Percentiles rank a stretch among this genome's conserved stretches.
Evolutionary conservation across 2,888 invertebrate genomes (phyloP).

Genomic region (Acrobeloides nanus): DNA sequence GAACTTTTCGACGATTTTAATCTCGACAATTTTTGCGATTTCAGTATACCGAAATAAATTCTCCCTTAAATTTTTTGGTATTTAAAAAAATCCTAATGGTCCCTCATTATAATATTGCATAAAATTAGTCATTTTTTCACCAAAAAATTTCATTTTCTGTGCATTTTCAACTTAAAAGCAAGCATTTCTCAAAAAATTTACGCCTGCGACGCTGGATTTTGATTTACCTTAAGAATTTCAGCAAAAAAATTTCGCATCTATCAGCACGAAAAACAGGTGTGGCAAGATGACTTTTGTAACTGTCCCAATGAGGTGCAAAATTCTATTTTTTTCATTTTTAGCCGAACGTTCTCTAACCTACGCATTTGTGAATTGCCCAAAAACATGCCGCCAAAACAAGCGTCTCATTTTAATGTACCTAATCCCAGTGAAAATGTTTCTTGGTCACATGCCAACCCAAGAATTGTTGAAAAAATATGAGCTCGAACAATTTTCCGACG

Average conservation of each 20-base stretch:
- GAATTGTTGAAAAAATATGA: slow-evolving; percentile 78
- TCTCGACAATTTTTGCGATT: background rate
- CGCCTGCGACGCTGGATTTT: too few species aligned
- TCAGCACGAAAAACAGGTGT: too few species aligned
- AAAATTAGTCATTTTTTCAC: too few species aligned
- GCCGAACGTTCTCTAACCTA: slow-evolving; percentile 86
- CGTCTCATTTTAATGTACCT: slow-evolving; percentile 84
- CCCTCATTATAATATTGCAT: too few species aligned
- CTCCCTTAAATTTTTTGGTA: background rate
- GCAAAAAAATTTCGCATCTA: too few species aligned
- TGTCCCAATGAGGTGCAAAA: background rate
- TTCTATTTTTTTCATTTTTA: slow-evolving; percentile 49
- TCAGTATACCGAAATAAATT: background rate
- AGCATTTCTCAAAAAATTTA: too few species aligned
- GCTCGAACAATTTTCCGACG: slow-evolving; percentile 78
- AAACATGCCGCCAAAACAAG: slow-evolving; percentile 74
- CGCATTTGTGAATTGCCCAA: slow-evolving; percentile 80
- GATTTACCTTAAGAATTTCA: too few species aligned
- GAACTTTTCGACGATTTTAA: too few species aligned
- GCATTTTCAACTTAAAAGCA: too few species aligned
- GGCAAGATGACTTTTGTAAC: too few species aligned
- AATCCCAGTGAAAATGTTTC: slow-evolving; percentile 65
- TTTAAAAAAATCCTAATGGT: too few species aligned
- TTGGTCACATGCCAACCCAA: slow-evolving; percentile 85
- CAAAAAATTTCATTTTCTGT: too few species aligned